These are phyloP conservation scores for Plutella xylostella DNA, from an alignment of 2,888 invertebrate genomes.

Conservation along the genomic window DNA sequence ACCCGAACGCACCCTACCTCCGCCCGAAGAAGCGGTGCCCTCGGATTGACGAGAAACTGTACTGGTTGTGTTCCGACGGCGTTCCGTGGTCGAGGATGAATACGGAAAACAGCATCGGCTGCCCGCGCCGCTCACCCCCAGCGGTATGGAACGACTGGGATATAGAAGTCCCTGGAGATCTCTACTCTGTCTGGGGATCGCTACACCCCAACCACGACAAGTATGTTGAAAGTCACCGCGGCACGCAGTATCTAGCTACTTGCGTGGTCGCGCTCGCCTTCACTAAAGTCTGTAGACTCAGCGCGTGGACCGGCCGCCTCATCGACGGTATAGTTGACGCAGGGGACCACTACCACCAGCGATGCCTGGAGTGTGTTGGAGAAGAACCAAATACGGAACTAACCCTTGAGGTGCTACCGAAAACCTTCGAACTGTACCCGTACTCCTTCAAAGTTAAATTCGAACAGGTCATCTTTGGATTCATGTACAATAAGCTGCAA, in stretches of 20 bases:
- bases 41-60: slow-evolving; percentile 59
- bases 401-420: slow-evolving; percentile 64
- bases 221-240: slow-evolving; percentile 66
- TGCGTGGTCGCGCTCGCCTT: slow-evolving; percentile 71
- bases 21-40: slow-evolving; percentile 35
- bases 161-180: slow-evolving; percentile 74
- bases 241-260: slow-evolving; percentile 73
- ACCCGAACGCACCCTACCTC: slow-evolving; percentile 47
- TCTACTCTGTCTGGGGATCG: slow-evolving; percentile 77
- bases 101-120: slow-evolving; percentile 42
- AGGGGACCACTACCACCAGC: slow-evolving; percentile 69
- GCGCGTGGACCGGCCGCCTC: slow-evolving; percentile 73
- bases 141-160: slow-evolving; percentile 75
- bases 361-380: slow-evolving; percentile 55
- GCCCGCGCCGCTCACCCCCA: slow-evolving; percentile 38
- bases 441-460: slow-evolving; percentile 68
- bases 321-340: slow-evolving; percentile 72
- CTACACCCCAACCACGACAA: slow-evolving; percentile 71
- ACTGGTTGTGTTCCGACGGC: slow-evolving; percentile 50
- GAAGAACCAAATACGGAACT: slow-evolving; percentile 66
- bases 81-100: slow-evolving; percentile 56
- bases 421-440: slow-evolving; percentile 67
- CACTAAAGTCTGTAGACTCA: slow-evolving; percentile 68
- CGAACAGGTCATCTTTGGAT: slow-evolving; percentile 70
- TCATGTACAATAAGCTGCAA: slow-evolving; percentile 67